Conservation (phyloP, 2,113 vertebrate genomes). For the Pomatostomus ruficeps region DNA sequence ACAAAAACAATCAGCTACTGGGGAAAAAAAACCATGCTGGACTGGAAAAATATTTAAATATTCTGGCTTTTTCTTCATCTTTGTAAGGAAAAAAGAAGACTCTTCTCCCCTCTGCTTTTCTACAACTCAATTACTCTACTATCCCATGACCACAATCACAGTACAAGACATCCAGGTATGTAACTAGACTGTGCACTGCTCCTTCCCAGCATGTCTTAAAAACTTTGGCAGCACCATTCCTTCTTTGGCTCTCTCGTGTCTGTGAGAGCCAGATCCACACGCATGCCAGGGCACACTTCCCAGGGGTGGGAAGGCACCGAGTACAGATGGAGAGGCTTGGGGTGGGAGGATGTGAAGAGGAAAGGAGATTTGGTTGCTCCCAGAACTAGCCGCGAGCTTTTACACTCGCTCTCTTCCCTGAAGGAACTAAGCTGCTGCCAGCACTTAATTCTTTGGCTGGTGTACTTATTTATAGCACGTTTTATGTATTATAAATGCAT, state of each 20-base stretch:
- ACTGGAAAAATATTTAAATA: neutral
- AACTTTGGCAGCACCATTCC: neutral
- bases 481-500: neutral
- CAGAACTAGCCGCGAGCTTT: neutral
- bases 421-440: slow-evolving; percentile 2
- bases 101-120: neutral
- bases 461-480: neutral
- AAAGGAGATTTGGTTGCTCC: neutral
- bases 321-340: accelerated
- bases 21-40: neutral
- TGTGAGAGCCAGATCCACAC: accelerated
- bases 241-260: neutral
- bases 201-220: neutral
- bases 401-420: neutral
- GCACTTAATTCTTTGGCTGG: neutral
- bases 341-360: neutral
- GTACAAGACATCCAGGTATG: neutral
- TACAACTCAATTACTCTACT: neutral
- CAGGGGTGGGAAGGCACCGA: neutral
- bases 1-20: neutral
- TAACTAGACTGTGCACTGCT: neutral
- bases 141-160: neutral
- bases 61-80: neutral
- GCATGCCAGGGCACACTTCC: neutral
- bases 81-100: neutral